These are phyloP conservation scores for Ondatra zibethicus DNA, from an alignment of 2,113 vertebrate species.

Conservation along the genomic window DNA sequence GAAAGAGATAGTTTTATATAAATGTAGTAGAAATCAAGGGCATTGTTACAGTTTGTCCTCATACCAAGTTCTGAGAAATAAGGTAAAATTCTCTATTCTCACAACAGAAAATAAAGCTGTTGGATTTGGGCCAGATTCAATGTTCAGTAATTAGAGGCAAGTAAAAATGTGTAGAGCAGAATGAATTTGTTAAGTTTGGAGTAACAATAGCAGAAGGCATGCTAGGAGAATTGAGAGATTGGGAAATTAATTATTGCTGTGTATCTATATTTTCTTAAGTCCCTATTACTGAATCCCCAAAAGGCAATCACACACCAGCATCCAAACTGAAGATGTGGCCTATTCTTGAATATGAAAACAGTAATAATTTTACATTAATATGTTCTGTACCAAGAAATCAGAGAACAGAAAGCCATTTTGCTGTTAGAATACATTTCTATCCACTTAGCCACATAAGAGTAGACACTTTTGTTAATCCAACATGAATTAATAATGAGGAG, in stretches of 20 bases:
- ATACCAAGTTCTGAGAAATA: neutral
- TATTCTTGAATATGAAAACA: too few relatives aligned
- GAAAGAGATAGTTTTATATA: neutral
- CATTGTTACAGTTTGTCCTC: neutral
- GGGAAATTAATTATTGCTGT: neutral
- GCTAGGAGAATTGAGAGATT: neutral
- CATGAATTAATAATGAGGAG: neutral
- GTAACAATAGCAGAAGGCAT: neutral
- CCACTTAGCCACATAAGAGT: neutral
- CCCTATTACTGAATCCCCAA: neutral
- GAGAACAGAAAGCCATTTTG: neutral
- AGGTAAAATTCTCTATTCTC: neutral
- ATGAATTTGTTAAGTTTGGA: neutral
- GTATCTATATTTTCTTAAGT: neutral
- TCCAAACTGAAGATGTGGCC: neutral
- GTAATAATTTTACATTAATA: neutral
- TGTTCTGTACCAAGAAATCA: neutral
- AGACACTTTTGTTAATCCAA: neutral
- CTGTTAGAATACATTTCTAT: conserved; percentile 21
- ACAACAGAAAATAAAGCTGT: neutral
- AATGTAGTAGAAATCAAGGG: neutral
- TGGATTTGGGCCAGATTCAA: neutral
- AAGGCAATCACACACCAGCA: neutral
- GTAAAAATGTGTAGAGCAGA: neutral
- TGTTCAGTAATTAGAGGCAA: neutral